Percentiles rank a stretch among this genome's conserved stretches.
Conservation (phyloP, 2,888 invertebrate genomes). For the Chaitophorus viminalis region DNA sequence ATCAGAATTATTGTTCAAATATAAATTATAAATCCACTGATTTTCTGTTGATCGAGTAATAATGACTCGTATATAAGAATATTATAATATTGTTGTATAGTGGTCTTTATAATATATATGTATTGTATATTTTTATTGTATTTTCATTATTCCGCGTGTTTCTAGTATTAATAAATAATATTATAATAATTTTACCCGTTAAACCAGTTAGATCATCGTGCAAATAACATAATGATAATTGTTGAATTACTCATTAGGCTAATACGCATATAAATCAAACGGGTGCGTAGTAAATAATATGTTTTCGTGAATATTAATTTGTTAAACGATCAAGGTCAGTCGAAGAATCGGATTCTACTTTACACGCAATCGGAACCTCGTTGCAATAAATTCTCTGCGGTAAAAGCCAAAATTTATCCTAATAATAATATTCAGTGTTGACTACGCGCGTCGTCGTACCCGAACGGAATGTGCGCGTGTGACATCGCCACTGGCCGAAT, state of each 20-base stretch:
- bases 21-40: background rate
- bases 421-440: background rate
- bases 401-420: too few species aligned
- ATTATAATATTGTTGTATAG: background rate
- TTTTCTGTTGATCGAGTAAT: background rate
- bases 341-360: background rate
- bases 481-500: slow-evolving; percentile 5
- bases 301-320: background rate
- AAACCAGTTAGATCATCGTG: background rate
- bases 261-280: background rate
- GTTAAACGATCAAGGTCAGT: background rate
- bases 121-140: too few species aligned
- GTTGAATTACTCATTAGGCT: background rate
- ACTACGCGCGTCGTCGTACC: background rate
- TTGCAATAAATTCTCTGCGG: too few species aligned
- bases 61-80: background rate
- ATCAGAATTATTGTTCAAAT: background rate
- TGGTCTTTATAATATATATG: background rate
- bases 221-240: background rate
- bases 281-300: background rate
- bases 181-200: background rate
- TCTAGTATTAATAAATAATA: background rate
- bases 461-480: background rate
- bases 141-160: background rate
- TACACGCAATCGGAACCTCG: background rate